phyloP scores from a whole-genome alignment of 2,113 vertebrate genomes.

The Opisthocomus hoazin region DNA sequence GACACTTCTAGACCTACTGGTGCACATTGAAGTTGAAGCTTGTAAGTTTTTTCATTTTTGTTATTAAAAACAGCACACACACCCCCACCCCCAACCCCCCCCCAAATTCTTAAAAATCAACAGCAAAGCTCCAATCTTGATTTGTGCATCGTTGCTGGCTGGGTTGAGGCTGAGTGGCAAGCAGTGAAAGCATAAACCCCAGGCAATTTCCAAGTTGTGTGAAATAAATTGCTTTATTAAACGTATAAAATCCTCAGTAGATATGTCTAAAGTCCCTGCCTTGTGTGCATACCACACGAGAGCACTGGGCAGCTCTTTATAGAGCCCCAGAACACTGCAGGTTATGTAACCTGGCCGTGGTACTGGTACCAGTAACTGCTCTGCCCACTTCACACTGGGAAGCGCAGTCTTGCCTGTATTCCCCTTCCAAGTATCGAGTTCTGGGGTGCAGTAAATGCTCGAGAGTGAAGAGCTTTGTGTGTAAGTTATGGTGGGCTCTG shows the following conservation, averaged over 20 bases:
- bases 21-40: not conserved
- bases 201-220: not conserved
- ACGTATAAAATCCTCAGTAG: not conserved
- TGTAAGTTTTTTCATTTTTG: not conserved
- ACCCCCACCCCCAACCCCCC: not conserved
- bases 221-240: not conserved
- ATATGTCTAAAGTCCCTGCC: not conserved
- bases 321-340: not conserved
- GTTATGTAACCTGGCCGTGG: rapidly evolving
- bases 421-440: not conserved
- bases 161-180: not conserved
- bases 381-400: rapidly evolving
- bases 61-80: not conserved
- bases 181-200: not conserved
- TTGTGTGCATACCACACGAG: rapidly evolving
- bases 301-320: rapidly evolving
- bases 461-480: not conserved
- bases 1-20: not conserved
- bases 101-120: not conserved
- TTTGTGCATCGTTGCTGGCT: not conserved
- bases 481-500: not conserved
- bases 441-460: not conserved
- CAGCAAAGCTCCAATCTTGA: not conserved
- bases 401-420: not conserved
- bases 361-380: not conserved